Evolutionary conservation across 2,113 vertebrate genomes (phyloP).

Genomic region (Tupaia tana): DNA sequence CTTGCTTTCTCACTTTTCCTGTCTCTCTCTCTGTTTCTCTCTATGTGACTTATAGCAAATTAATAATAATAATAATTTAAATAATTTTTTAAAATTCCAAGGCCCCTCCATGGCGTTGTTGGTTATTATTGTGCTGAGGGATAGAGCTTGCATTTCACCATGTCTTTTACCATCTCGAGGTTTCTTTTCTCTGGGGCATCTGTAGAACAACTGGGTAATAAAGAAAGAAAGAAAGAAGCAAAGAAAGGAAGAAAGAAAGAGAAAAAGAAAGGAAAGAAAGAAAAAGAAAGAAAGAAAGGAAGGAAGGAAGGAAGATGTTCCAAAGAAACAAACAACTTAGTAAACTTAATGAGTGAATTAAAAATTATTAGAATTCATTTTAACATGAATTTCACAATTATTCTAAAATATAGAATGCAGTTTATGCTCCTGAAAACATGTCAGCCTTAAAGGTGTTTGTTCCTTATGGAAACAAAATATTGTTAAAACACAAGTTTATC

Average conservation of each 20-base stretch:
- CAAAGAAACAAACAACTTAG: neutral
- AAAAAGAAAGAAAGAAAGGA: no score
- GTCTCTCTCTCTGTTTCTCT: no score
- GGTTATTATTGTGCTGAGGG: neutral
- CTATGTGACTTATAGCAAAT: no score
- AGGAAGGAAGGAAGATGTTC: neutral
- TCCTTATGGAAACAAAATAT: neutral
- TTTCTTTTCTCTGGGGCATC: neutral
- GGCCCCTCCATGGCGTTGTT: neutral
- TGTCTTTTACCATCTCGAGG: neutral
- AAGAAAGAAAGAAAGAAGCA: neutral
- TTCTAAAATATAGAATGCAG: neutral
- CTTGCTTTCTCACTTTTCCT: no score
- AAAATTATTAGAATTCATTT: constrained; percentile 4
- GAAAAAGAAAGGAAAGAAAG: no score
- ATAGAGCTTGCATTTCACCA: neutral
- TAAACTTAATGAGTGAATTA: neutral
- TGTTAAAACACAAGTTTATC: neutral
- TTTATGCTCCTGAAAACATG: neutral
- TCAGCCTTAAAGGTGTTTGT: neutral
- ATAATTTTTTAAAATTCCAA: neutral
- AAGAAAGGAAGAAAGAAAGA: neutral
- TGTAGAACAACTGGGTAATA: neutral
- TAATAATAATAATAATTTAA: no score
- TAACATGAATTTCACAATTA: neutral